Conservation (phyloP, 2,888 invertebrate species). For the Sminthurinus aureus region DNA sequence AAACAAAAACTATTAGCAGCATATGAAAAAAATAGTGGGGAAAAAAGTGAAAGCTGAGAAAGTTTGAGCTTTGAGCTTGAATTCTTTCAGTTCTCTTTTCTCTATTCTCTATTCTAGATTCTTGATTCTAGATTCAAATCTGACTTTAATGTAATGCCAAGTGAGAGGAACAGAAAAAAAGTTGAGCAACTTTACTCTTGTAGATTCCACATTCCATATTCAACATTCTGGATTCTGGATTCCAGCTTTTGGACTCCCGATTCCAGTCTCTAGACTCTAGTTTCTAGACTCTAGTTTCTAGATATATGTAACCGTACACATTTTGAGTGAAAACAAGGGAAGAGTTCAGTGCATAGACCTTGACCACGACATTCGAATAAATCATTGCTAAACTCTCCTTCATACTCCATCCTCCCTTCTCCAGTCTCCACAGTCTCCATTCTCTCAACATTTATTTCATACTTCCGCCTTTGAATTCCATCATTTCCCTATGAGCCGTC, state of each 20-base stretch:
- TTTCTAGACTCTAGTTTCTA: background rate
- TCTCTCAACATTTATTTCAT: slow-evolving; percentile 29
- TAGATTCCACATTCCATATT: no score
- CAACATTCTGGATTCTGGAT: background rate
- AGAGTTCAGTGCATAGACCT: background rate
- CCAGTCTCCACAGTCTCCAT: background rate
- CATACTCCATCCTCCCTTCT: background rate
- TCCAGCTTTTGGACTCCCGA: background rate
- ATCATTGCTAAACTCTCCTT: slow-evolving; percentile 30
- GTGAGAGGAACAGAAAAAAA: background rate
- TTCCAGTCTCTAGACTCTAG: no score
- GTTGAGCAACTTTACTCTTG: slow-evolving; percentile 20
- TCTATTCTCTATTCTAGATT: no score
- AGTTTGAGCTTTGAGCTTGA: no score
- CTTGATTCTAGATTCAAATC: background rate
- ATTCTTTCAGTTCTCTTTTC: no score
- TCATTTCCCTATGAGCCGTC: slow-evolving; percentile 23
- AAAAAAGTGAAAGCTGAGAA: no score
- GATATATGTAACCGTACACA: background rate
- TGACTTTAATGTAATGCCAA: slow-evolving; percentile 28
- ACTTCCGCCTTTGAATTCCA: slow-evolving; percentile 29
- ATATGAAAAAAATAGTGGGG: no score
- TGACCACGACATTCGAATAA: slow-evolving; percentile 38
- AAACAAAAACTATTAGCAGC: no score
- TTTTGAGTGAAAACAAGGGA: background rate